Conservation (phyloP, 2,797 vertebrate genomes). For the Arnoldichthys spilopterus region DNA sequence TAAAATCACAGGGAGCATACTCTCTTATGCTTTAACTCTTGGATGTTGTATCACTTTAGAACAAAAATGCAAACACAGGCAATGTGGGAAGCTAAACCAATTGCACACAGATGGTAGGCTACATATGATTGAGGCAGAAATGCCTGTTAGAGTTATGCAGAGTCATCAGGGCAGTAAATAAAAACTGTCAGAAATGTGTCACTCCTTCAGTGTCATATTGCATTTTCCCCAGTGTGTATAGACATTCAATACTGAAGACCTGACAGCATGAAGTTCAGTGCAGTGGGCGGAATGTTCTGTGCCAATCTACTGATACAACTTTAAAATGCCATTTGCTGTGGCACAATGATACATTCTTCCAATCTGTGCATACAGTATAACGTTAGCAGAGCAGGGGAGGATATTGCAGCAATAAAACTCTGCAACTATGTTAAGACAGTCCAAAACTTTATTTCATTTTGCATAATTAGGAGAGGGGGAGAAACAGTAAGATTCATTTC, state of each 20-base stretch:
- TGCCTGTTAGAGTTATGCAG: conserved; percentile 43
- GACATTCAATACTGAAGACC: conserved; percentile 20
- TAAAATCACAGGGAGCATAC: neutral
- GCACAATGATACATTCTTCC: conserved; percentile 51
- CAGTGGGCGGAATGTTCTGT: conserved; percentile 46
- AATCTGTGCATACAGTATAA: conserved; percentile 50
- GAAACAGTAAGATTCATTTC: conserved; percentile 58
- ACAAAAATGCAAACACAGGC: neutral
- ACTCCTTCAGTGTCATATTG: conserved; percentile 41
- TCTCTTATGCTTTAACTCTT: neutral
- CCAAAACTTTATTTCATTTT: conserved; percentile 59
- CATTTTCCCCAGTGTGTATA: conserved; percentile 36
- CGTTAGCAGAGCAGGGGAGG: conserved; percentile 40
- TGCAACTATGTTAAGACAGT: conserved; percentile 41
- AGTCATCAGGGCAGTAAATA: conserved; percentile 38
- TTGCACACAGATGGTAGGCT: neutral
- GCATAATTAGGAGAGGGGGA: conserved; percentile 55
- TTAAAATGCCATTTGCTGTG: conserved; percentile 50
- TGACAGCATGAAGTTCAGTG: conserved; percentile 19
- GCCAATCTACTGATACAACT: conserved; percentile 46
- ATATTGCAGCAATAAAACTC: conserved; percentile 59
- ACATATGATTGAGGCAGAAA: conserved; percentile 19
- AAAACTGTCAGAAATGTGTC: conserved; percentile 42
- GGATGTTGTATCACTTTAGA: neutral
- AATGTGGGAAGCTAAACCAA: neutral